Evolutionary conservation across 1,140 invertebrate genomes (phyloP), one percentile per base, ranked within the genome.

Genomic region (Platyura marginata): DNA sequence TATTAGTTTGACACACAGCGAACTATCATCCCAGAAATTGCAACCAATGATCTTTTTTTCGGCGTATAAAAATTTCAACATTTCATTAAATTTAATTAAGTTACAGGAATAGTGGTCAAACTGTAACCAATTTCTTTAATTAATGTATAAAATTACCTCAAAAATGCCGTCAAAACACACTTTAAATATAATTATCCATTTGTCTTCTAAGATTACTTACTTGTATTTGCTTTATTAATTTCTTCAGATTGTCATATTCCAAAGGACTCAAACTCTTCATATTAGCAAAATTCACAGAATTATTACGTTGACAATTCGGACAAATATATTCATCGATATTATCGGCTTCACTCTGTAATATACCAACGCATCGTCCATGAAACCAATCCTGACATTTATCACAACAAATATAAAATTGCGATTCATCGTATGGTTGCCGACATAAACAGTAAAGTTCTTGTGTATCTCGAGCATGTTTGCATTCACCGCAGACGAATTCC

Each of bases 331-430:
- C 89, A 52, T 94, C 90, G 47, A 97, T 92, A 52, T 82, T 81
- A 55, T 93, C 88, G 5, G 89, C 91, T 61, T 96, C 91, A 3
- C 79, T 83, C 57, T 93, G 88, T 22, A 95, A 66, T 52, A 97
- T 91, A 10, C 92, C 93, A 8, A 98, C 92, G 63, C 95, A 98
- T 41, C 86, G 71, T 3, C 93, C 93, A 62, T 98, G 95, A 65
- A 97, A 98, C 95, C 95, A 98, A 63, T 96, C 91, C 62, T 97
- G 88, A 66, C 95, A 98, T 40, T 81, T 77, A 62, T 98, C 94
- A 65, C 95, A 98, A 52, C 90, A 94, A 53, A 98, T 96, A 59
- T 92, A 93, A 73, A 93, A 95, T 85, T 94, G 88, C 57, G 88
- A 87, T 66, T 96, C 91, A 67, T 98, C 92, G 56, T 98, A 98